phyloP scores from a whole-genome alignment of 1,140 invertebrate genomes.

The Drosophila arawakana region DNA sequence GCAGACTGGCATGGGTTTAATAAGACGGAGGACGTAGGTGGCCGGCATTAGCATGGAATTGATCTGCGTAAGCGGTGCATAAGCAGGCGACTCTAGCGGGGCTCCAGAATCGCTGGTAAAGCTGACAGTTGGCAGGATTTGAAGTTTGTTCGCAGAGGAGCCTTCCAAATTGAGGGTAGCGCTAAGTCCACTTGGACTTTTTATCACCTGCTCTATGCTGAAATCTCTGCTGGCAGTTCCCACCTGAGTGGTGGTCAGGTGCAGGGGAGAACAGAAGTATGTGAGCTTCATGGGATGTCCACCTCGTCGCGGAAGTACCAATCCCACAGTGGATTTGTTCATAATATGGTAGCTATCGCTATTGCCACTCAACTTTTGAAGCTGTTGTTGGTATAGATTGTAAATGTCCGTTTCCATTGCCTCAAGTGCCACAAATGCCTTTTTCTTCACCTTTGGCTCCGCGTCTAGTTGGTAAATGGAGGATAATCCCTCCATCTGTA shows the following conservation, averaged over 20 bases:
- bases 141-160: slow-evolving; percentile 94
- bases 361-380: slow-evolving; percentile 87
- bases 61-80: slow-evolving; percentile 90
- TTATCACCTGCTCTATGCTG: slow-evolving; percentile 67
- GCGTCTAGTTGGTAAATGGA: slow-evolving; percentile 97
- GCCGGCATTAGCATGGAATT: slow-evolving; percentile 96
- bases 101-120: slow-evolving; percentile 90
- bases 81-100: slow-evolving; percentile 90
- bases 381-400: slow-evolving; percentile 90
- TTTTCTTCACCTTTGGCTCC: slow-evolving; percentile 97
- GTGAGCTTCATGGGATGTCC: slow-evolving; percentile 97
- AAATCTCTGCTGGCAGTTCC: slow-evolving; percentile 49
- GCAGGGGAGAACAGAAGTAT: slow-evolving; percentile 90
- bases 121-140: slow-evolving; percentile 92
- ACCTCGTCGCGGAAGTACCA: slow-evolving; percentile 90
- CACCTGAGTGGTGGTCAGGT: slow-evolving; percentile 27
- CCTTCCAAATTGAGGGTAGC: slow-evolving; percentile 96
- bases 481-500: slow-evolving; percentile 95
- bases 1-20: slow-evolving; percentile 92
- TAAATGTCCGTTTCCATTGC: slow-evolving; percentile 96
- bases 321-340: slow-evolving; percentile 95
- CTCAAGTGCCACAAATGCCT: slow-evolving; percentile 96
- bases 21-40: slow-evolving; percentile 94
- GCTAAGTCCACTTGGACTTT: slow-evolving; percentile 88
- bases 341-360: slow-evolving; percentile 93